Evolutionary conservation across 2,797 vertebrate genomes (phyloP).

Genomic region (Rousettus madagascariensis): DNA sequence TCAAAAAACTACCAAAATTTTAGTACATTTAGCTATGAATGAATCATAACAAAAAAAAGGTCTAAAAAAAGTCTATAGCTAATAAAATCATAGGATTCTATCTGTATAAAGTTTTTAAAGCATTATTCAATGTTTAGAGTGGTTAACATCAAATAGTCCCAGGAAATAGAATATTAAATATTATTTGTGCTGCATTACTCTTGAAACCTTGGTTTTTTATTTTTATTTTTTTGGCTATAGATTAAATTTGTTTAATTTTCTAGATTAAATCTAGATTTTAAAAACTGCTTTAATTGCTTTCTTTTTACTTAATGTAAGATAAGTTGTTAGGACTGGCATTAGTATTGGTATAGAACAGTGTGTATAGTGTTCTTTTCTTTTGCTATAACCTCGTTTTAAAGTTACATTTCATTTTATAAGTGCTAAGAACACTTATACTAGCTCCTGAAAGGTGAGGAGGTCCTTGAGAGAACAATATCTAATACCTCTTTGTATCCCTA

Average conservation of each 20-base stretch:
- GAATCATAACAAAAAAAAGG: constrained; percentile 34
- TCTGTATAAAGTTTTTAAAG: neutral
- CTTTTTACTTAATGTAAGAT: constrained; percentile 25
- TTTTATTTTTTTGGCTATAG: neutral
- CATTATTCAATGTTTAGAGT: neutral
- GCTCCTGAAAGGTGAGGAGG: neutral
- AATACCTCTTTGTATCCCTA: neutral
- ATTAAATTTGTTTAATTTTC: neutral
- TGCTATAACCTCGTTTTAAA: neutral
- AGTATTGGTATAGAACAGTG: neutral
- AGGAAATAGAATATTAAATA: constrained; percentile 31
- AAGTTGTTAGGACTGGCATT: neutral
- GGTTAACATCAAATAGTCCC: neutral
- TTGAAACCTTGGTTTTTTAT: neutral
- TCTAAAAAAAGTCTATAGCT: neutral
- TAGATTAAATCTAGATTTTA: neutral
- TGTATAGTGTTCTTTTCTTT: neutral
- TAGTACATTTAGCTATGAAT: neutral
- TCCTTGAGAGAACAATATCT: neutral
- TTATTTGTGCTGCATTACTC: neutral
- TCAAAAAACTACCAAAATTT: neutral
- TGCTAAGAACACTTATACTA: neutral
- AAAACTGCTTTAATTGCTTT: neutral
- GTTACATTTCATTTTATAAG: neutral
- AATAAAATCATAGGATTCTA: neutral